Base-by-base conservation (phyloP, 2,113 vertebrate species). In the Bufo bufo region DNA sequence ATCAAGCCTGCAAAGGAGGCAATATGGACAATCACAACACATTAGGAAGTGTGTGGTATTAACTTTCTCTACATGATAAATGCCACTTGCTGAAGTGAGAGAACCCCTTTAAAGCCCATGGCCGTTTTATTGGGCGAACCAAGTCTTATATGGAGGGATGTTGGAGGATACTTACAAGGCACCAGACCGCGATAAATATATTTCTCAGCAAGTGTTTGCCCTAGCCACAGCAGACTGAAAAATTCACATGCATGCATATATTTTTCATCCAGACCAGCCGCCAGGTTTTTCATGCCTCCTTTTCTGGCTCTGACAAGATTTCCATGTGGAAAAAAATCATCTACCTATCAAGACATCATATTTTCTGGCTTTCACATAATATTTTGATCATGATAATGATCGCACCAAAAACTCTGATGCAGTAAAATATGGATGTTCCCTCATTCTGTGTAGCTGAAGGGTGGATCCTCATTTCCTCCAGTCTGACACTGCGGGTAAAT, bases 151-250 rank as follows among this genome's bases (percentile, higher is more conserved):
- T 50, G 47, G 72, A 14, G 14, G 33, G 47, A 47, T 20, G 8
- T 17, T 19, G 72, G 45, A 7, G 5, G 49, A 50, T 72, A 20
- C 7, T 49, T 49, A 74, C 7, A 3, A 19, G 14, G 50, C 72
- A 45, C 69, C 16, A 14, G 13, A 72, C 13, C 69, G 16, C 13
- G 50, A 33, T 33, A 75, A 3, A 75, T 49, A 74, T 74, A 45
- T 49, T 75, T 75, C 45, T 75, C 72, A 75, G 72, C 72, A 75
- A 75, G 72, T 75, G 45, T 75, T 75, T 75, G 43, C 47, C 72
- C 72, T 3, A 50, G 47, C 45, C 72, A 74, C 45, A 49, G 19
- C 9, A 75, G 72, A 50, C 4, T 23, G 11, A 13, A 79, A 16
- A 54, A 33, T 79, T 54, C 77, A 45, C 13, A 77, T 77, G 17